Percentiles rank a stretch among this genome's conserved stretches.
Conservation (phyloP, 1,140 invertebrate genomes). For the Yoshiicerus persimilis region DNA sequence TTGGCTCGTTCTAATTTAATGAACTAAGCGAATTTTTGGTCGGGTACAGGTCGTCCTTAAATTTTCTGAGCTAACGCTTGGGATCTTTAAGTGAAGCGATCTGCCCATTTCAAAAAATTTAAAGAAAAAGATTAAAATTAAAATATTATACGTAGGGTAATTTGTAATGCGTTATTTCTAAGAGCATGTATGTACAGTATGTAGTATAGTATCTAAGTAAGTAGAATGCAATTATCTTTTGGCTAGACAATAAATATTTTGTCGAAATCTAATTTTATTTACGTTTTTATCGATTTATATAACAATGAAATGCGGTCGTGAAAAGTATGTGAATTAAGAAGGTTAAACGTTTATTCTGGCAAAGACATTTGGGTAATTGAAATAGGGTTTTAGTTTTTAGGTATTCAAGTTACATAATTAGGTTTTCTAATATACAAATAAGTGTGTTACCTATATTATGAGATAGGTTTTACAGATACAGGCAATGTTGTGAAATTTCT, state of each 20-base stretch:
- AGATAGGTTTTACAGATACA: not conserved
- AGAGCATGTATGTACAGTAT: too few relatives aligned
- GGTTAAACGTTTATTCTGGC: not conserved
- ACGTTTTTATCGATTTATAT: too few relatives aligned
- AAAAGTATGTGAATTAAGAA: not conserved
- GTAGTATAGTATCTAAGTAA: too few relatives aligned
- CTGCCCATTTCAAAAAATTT: not conserved
- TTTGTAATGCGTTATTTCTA: too few relatives aligned
- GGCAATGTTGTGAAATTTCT: not conserved
- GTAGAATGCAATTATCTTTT: not conserved
- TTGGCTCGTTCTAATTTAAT: not conserved
- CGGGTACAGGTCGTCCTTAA: constrained; percentile 29
- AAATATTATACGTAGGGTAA: too few relatives aligned
- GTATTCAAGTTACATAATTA: not conserved
- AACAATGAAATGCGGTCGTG: not conserved
- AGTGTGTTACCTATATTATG: too few relatives aligned
- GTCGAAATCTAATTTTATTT: too few relatives aligned
- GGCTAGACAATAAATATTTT: too few relatives aligned
- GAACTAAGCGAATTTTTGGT: constrained; percentile 27
- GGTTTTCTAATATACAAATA: not conserved
- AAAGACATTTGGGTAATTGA: not conserved
- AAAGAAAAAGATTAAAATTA: not conserved
- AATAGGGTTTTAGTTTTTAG: not conserved
- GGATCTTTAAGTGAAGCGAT: constrained; percentile 13
- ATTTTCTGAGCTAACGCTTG: not conserved